Base-by-base conservation (phyloP, 2,113 vertebrate species). In the Platichthys stellatus region DNA sequence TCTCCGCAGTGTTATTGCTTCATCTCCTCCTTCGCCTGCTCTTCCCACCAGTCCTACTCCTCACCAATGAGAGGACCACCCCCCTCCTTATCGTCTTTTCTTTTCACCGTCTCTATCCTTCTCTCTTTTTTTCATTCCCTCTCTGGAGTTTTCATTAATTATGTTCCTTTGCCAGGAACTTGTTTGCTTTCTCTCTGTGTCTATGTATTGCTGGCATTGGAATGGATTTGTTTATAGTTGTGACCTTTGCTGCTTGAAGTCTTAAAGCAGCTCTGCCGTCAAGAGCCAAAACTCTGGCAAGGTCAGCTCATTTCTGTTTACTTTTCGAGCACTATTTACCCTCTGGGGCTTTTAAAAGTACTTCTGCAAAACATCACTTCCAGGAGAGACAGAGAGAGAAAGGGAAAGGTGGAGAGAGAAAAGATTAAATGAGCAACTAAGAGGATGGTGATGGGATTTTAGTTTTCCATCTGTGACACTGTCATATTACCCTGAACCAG, bases 251-350 rank as follows among this genome's bases (percentile, higher is more conserved):
- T 95, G 92, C 88, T 95, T 94, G 90, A 90, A 95, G 93, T 96
- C 94, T 96, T 96, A 95, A 96, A 96, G 96, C 93, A 95, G 94
- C 94, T 95, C 95, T 92, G 94, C 94, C 96, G 96, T 97, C 96
- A 96, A 94, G 94, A 95, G 94, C 94, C 93, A 94, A 95, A 93
- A 92, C 95, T 96, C 94, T 96, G 95, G 95, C 96, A 96, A 96
- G 95, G 94, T 97, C 96, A 96, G 94, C 94, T 93, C 94, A 95
- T 96, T 95, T 95, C 93, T 96, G 94, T 97, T 97, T 97, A 96
- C 96, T 96, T 95, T 97, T 94, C 92, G 86, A 96, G 94, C 95
- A 94, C 93, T 96, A 95, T 96, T 97, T 96, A 96, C 93, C 95
- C 95, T 96, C 93, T 95, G 94, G 94, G 94, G 90, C 93, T 96